Evolutionary conservation across 1,140 invertebrate genomes (phyloP), one percentile per base, ranked within the genome.

Genomic region (Apolygus lucorum): DNA sequence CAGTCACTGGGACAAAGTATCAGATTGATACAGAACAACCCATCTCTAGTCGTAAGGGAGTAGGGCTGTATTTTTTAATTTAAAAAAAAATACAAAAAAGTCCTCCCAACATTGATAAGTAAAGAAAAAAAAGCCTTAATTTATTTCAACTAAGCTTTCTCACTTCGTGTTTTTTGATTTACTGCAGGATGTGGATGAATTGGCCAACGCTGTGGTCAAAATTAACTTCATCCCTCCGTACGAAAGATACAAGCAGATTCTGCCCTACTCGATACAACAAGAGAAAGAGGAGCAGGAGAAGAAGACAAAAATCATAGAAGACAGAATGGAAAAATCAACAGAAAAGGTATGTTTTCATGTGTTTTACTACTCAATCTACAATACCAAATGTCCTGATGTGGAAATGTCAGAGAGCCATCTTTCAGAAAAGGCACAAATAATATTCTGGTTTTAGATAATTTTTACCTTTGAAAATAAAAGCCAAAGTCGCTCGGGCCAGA

Each of bases 221-320:
- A 2, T 70, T 2, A 72, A 68, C 28, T 71, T 72, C 63, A 52
- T 71, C 54, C 71, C 70, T 52, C 72, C 72, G 22, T 73, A 69
- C 34, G 64, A 73, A 29, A 52, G 72, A 1, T 73, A 73, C 70
- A 62, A 71, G 14, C 71, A 68, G 49, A 68, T 73, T 17, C 49
- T 71, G 28, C 67, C 70, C 14, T 73, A 73, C 28, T 28, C 69
- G 2, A 66, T 63, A 22, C 70, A 71, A 24, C 22, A 68, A n/a
- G 64, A 71, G 42, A 67, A 71, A 63, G 70, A 71, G 54, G 17
- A 62, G 29, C 27, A 28, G 8, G 70, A 71, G 64, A 54, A 34
- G 24, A 66, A 63, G 52, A 49, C 66, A 63, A 52, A 73, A 67
- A 70, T 69, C 24, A 63, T 52, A 17, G 70, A 71, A 28, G 64